Percentiles rank a stretch among this genome's conserved stretches.
Evolutionary conservation across 2,113 vertebrate genomes (phyloP).

Genomic region (Psephotus haematonotus): DNA sequence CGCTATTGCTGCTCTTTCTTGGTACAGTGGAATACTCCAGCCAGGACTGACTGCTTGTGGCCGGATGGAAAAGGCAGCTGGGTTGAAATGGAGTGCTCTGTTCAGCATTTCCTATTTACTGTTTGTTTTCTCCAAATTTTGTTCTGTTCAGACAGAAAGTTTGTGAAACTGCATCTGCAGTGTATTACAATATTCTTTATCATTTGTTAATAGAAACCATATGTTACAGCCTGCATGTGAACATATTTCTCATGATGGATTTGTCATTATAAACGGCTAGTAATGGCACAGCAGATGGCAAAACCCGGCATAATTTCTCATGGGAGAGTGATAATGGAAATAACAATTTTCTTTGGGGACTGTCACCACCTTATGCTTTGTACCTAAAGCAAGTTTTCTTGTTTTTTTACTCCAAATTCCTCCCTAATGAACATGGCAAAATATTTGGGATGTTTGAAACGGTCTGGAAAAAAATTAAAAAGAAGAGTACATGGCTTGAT

Average conservation of each 20-base stretch:
- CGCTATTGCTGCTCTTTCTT: neutral
- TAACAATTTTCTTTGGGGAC: neutral
- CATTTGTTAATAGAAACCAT: conserved; percentile 52
- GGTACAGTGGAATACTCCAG: neutral
- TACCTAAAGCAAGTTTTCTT: neutral
- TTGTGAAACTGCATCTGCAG: neutral
- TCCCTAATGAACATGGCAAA: neutral
- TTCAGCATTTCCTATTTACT: neutral
- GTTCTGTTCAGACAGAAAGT: neutral
- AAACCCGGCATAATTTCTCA: neutral
- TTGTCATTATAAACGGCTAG: conserved; percentile 19
- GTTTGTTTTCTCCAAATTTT: neutral
- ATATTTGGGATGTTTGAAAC: neutral
- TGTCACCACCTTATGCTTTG: neutral
- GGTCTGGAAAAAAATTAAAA: neutral
- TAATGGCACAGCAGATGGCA: conserved; percentile 49
- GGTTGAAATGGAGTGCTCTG: neutral
- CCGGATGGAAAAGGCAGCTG: neutral
- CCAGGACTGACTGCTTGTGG: neutral
- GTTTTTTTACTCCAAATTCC: neutral
- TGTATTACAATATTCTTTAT: conserved; percentile 2
- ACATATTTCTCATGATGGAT: conserved; percentile 37
- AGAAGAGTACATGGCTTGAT: neutral
- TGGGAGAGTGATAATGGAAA: neutral
- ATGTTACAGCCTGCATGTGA: conserved; percentile 24